Percentiles rank a stretch among this genome's conserved stretches.
phyloP scores from a whole-genome alignment of 2,888 invertebrate genomes.

The Leucophenga montana region DNA sequence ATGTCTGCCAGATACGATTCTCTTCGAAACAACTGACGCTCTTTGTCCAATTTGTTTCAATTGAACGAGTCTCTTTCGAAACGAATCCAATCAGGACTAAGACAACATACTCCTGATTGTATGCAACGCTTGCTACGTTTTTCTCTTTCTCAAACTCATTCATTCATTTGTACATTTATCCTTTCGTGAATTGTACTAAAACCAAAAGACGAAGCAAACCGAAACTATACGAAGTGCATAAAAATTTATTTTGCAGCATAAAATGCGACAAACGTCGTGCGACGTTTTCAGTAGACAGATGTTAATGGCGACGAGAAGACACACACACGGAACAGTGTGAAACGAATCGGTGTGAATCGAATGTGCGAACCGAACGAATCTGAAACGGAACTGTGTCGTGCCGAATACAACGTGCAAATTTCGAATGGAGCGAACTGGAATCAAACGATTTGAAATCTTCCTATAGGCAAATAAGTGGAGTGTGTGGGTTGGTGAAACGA shows the following conservation, averaged over 20 bases:
- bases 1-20: background rate
- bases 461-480: too few relatives aligned
- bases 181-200: background rate
- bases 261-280: constrained; percentile 69
- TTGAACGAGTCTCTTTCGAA: background rate
- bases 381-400: too few relatives aligned
- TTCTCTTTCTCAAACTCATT: background rate
- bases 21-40: background rate
- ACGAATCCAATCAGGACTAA: constrained; percentile 55
- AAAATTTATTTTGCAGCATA: constrained; percentile 62
- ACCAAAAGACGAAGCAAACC: too few relatives aligned
- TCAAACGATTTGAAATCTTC: too few relatives aligned
- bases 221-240: too few relatives aligned
- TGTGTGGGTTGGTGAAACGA: too few relatives aligned
- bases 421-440: too few relatives aligned
- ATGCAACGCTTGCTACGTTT: constrained; percentile 36
- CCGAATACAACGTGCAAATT: too few relatives aligned
- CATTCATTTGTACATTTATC: background rate
- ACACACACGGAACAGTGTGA: constrained; percentile 33
- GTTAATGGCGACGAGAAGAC: constrained; percentile 63
- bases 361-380: background rate
- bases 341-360: constrained; percentile 21
- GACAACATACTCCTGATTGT: constrained; percentile 68
- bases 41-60: background rate
- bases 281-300: constrained; percentile 69